phyloP scores from a whole-genome alignment of 2,888 invertebrate species.

The Rhopalosiphum nymphaeae region DNA sequence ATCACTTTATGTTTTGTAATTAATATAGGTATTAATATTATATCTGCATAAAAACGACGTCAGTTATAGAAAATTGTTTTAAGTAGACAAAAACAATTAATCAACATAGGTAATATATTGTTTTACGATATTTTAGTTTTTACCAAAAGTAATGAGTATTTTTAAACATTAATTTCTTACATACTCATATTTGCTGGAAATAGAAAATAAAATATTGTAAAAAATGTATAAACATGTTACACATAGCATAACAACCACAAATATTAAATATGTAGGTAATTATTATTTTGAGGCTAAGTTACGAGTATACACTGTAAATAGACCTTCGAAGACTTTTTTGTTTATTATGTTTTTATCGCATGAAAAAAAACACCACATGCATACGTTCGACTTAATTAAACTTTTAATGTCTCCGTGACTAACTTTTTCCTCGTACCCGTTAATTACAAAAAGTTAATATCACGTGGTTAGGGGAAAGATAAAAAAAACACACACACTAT shows the following conservation, averaged over 20 bases:
- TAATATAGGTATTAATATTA: neutral
- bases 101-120: neutral
- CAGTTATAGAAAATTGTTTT: neutral
- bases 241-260: neutral
- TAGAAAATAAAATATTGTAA: neutral
- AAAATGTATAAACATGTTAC: neutral
- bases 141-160: no score
- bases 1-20: neutral
- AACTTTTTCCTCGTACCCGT: constrained; percentile 32
- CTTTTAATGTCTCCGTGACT: constrained; percentile 53
- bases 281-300: neutral
- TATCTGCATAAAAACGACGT: neutral
- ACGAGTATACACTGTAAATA: neutral
- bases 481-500: neutral
- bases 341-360: constrained; percentile 8
- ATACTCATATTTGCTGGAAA: neutral
- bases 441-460: constrained; percentile 63
- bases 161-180: neutral
- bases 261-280: neutral
- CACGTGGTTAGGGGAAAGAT: constrained; percentile 45
- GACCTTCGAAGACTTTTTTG: neutral
- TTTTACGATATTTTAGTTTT: neutral
- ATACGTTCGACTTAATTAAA: constrained; percentile 52
- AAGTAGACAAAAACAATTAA: neutral
- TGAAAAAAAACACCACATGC: neutral